Conservation (phyloP, 2,888 invertebrate species). For the Pterostichus niger region DNA sequence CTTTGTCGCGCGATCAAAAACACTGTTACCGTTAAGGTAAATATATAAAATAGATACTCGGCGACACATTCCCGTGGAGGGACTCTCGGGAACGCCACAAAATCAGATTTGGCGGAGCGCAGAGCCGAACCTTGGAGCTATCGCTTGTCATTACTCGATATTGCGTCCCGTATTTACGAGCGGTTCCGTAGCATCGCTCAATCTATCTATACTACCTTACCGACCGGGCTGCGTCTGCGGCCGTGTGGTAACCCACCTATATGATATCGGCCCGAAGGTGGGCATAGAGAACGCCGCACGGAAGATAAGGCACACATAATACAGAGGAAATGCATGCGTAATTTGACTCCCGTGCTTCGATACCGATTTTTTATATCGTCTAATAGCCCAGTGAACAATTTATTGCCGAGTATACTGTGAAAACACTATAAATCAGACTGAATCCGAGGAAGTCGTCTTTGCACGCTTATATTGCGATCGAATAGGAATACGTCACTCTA, state of each 20-base stretch:
- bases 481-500: constrained; percentile 16
- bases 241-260: constrained; percentile 37
- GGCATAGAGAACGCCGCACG: constrained; percentile 53
- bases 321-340: constrained; percentile 76
- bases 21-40: constrained; percentile 35
- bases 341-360: constrained; percentile 73
- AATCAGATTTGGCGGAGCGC: constrained; percentile 37
- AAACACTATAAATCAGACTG: constrained; percentile 63
- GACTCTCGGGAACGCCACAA: constrained; percentile 34
- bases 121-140: constrained; percentile 31
- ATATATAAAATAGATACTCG: constrained; percentile 50
- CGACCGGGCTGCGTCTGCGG: neutral
- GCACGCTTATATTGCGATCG: constrained; percentile 45
- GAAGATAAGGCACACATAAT: constrained; percentile 71
- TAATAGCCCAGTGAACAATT: constrained; percentile 59
- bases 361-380: constrained; percentile 64
- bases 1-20: constrained; percentile 10
- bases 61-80: constrained; percentile 19
- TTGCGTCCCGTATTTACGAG: constrained; percentile 72
- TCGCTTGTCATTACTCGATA: constrained; percentile 68
- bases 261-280: constrained; percentile 47
- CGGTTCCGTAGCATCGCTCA: constrained; percentile 71
- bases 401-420: constrained; percentile 59
- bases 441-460: constrained; percentile 27
- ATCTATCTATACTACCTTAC: constrained; percentile 71